Conservation (phyloP, 2,888 invertebrate species). For the Ectemnius lituratus region DNA sequence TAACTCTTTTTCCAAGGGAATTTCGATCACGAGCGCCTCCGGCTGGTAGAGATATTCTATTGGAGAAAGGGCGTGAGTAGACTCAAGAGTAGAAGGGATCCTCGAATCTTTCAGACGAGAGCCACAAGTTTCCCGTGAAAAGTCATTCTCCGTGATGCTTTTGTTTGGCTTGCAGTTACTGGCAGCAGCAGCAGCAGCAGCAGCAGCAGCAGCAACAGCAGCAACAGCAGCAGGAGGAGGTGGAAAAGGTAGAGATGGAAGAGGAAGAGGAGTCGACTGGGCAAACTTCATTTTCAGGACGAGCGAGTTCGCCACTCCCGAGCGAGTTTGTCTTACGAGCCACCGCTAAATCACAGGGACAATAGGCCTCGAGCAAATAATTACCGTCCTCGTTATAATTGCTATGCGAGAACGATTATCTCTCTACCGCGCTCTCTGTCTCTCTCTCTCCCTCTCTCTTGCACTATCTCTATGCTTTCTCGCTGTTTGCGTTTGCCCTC, state of each 20-base stretch:
- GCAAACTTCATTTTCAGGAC: slow-evolving; percentile 16
- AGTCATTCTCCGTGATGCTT: slow-evolving; percentile 11
- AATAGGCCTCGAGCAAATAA: slow-evolving; percentile 12
- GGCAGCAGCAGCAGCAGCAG: too few species aligned
- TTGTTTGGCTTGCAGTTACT: slow-evolving; percentile 15
- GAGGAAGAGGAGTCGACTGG: background rate
- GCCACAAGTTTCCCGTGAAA: slow-evolving; percentile 16
- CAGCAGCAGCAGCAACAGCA: background rate
- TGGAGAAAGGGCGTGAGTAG: background rate
- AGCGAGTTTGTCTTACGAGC: background rate
- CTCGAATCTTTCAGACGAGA: slow-evolving; percentile 5
- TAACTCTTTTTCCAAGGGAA: background rate
- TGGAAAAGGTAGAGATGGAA: background rate
- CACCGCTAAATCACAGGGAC: background rate
- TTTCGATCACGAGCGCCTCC: slow-evolving; percentile 4
- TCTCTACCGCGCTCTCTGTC: background rate
- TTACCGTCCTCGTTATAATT: slow-evolving; percentile 14
- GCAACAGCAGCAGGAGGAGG: background rate
- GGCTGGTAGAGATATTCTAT: too few species aligned
- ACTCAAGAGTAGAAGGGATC: background rate
- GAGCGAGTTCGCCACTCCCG: background rate
- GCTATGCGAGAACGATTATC: background rate
- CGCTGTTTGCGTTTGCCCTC: too few species aligned
- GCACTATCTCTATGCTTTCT: background rate
- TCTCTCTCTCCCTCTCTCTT: background rate